Evolutionary conservation across 2,888 invertebrate species (phyloP).

Genomic region (Anthrax anthrax): DNA sequence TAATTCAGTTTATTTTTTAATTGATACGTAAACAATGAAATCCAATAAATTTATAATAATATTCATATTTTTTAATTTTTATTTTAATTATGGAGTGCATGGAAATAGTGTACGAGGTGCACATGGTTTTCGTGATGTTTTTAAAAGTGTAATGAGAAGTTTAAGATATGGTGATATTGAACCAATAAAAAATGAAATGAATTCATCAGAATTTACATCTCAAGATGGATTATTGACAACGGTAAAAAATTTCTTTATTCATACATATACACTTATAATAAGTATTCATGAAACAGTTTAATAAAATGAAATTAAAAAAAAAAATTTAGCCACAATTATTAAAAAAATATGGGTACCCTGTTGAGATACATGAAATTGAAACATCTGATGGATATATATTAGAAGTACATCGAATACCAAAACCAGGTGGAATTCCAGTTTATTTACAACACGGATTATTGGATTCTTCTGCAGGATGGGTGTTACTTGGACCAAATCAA

Average conservation of each 20-base stretch:
- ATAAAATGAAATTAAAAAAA: background rate
- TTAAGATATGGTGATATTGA: background rate
- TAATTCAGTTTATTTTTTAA: too few relatives aligned
- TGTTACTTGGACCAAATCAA: slow-evolving; percentile 46
- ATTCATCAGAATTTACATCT: background rate
- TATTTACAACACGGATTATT: slow-evolving; percentile 51
- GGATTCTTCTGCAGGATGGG: slow-evolving; percentile 51
- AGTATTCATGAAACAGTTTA: too few relatives aligned
- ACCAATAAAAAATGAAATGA: background rate
- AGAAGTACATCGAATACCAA: slow-evolving; percentile 61
- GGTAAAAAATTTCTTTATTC: background rate
- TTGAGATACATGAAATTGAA: slow-evolving; percentile 48
- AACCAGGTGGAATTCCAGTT: slow-evolving; percentile 29
- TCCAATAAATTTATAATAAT: too few relatives aligned
- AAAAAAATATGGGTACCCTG: slow-evolving; percentile 44
- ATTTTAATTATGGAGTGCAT: too few relatives aligned
- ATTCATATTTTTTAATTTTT: too few relatives aligned
- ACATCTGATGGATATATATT: slow-evolving; percentile 73
- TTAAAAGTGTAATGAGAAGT: background rate
- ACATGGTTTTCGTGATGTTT: background rate
- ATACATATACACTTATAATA: too few relatives aligned
- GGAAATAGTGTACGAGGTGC: too few relatives aligned
- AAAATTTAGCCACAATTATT: slow-evolving; percentile 6
- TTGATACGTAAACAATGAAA: too few relatives aligned
- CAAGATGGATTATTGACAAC: background rate